phyloP scores from a whole-genome alignment of 1,140 invertebrate genomes.

The Drosophila leontia region DNA sequence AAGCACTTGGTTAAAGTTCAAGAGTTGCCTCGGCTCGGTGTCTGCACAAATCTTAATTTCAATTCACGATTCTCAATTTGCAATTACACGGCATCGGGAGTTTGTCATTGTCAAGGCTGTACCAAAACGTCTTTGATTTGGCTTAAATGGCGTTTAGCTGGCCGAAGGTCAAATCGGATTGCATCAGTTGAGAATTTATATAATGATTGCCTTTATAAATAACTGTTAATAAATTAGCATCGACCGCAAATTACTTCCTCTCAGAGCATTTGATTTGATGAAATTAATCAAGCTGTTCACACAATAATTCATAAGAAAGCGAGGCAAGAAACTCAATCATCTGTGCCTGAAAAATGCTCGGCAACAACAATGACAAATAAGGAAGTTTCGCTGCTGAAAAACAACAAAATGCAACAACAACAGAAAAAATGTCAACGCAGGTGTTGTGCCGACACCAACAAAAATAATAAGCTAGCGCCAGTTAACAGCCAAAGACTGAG shows the following conservation, averaged over 20 bases:
- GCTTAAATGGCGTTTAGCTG: slow-evolving; percentile 38
- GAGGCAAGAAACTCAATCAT: slow-evolving; percentile 58
- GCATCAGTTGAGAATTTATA: slow-evolving; percentile 20
- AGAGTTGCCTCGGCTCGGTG: slow-evolving; percentile 20
- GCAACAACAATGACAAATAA: slow-evolving; percentile 80
- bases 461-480: slow-evolving; percentile 60
- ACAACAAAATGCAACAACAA: slow-evolving; percentile 17
- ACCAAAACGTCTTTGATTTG: slow-evolving; percentile 37
- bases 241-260: slow-evolving; percentile 25
- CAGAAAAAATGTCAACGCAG: slow-evolving; percentile 76
- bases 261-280: slow-evolving; percentile 18
- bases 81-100: slow-evolving; percentile 58
- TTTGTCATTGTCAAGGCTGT: slow-evolving; percentile 76
- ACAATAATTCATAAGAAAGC: slow-evolving; percentile 48
- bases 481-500: slow-evolving; percentile 48
- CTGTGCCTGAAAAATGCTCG: slow-evolving; percentile 56
- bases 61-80: slow-evolving; percentile 78
- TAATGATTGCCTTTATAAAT: slow-evolving; percentile 22
- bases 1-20: slow-evolving; percentile 70
- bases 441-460: slow-evolving; percentile 47
- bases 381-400: slow-evolving; percentile 66
- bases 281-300: slow-evolving; percentile 49
- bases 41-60: slow-evolving; percentile 48
- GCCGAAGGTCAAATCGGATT: slow-evolving; percentile 24
- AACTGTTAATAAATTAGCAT: slow-evolving; percentile 30